Evolutionary conservation across 2,113 vertebrate genomes (phyloP).

Genomic region (Aramus guarauna): DNA sequence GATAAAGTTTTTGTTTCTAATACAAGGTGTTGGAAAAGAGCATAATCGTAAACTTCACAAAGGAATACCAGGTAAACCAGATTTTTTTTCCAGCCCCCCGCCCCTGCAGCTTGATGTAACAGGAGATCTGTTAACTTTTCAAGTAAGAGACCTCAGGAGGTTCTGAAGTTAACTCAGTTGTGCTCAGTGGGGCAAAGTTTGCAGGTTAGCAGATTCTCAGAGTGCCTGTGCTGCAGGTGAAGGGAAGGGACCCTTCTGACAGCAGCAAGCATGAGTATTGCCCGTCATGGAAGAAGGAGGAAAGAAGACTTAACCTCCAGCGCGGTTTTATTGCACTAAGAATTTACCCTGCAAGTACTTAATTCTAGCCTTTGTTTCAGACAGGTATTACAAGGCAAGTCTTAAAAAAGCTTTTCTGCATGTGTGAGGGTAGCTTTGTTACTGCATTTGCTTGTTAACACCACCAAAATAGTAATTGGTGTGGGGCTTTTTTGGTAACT

Average conservation of each 20-base stretch:
- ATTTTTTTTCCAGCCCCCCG: too few relatives aligned
- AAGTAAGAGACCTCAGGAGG: neutral
- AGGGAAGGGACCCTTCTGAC: neutral
- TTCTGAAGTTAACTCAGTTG: neutral
- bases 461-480: neutral
- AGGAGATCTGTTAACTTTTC: neutral
- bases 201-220: neutral
- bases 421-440: neutral
- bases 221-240: neutral
- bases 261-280: neutral
- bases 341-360: neutral
- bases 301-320: neutral
- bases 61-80: neutral
- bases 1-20: neutral
- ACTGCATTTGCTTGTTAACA: neutral
- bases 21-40: neutral
- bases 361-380: neutral
- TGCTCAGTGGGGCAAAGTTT: neutral
- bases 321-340: neutral
- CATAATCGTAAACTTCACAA: neutral
- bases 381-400: neutral
- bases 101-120: neutral
- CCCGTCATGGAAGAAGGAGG: neutral
- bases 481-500: fast-evolving
- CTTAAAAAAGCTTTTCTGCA: neutral